Base-by-base conservation (phyloP, 30 jellyfish, hydroid and myxozoan species). In the Hydra vulgaris region DNA sequence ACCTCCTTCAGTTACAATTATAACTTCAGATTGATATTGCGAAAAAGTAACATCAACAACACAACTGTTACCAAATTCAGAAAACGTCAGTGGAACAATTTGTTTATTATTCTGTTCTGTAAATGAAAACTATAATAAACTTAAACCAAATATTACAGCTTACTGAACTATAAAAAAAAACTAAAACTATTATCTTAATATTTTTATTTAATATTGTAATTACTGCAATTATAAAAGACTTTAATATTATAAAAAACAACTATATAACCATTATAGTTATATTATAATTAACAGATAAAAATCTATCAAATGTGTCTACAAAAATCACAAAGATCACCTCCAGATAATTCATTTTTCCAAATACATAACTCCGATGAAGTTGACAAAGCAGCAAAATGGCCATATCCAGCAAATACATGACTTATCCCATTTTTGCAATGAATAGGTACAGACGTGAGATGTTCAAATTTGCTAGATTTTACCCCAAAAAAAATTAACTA, bases 11-110 rank as follows among this genome's bases (percentile, higher is more conserved):
- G 85, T 80, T 17, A 80, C 84, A 80, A 80, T n/a, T 19, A 80
- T 55, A 27, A 80, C 87, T 80, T 80, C 87, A 0, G 73, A 20
- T 23, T 80, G 87, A 26, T 80, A 80, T 66, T 80, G 87, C 0
- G 87, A 80, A 53, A 80, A 91, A 0, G 98, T 88, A 54, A 91
- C 79, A 74, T 86, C 95, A 55, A 84, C 81, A 74, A 91, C 89
- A 19, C 69, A 54, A 40, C 71, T 79, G 54, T 70, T 87, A 25
- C 81, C 77, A 7, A 91, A 71, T 53, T 54, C 85, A 23, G 81
- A 79, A 25, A 87, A 87, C 0, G 71, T 26, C 74, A 71, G 84
- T 54, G 98, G 96, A 7, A 75, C 71, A 22, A 72, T 17, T 25
- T 81, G 84, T 53, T 85, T 89, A 18, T 73, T 79, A 23, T 23